Conservation (phyloP, 2,888 invertebrate species). For the Eupithecia insigniata region DNA sequence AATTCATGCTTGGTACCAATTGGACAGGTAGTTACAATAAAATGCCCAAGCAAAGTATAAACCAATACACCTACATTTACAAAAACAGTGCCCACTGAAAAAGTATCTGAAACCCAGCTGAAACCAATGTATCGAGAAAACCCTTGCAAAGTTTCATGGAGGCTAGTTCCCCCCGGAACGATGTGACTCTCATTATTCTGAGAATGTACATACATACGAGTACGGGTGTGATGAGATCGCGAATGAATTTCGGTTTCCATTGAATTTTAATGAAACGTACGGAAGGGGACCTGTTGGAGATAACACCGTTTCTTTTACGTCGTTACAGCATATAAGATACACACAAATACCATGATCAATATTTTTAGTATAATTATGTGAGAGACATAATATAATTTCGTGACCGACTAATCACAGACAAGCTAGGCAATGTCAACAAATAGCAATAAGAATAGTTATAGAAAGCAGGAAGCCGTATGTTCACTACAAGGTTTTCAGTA, state of each 20-base stretch:
- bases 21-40: neutral
- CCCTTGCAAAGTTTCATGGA: slow-evolving; percentile 9
- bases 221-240: slow-evolving; percentile 4
- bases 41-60: neutral
- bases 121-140: slow-evolving; percentile 4
- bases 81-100: neutral
- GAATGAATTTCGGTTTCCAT: slow-evolving; percentile 8
- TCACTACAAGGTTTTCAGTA: slow-evolving; percentile 51
- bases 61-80: neutral
- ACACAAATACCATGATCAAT: neutral
- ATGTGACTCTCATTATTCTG: neutral
- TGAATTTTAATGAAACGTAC: slow-evolving; percentile 7
- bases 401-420: neutral
- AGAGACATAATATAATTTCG: neutral
- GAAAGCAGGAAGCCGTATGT: slow-evolving; percentile 56
- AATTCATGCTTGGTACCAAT: neutral
- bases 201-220: neutral
- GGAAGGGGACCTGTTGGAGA: neutral
- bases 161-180: slow-evolving; percentile 7
- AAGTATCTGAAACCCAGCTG: neutral
- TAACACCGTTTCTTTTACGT: neutral
- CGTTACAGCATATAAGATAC: too few species aligned
- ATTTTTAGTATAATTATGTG: neutral
- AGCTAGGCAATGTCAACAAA: neutral
- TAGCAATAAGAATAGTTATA: slow-evolving; percentile 35